Base-by-base conservation (phyloP, 2,888 invertebrate species). In the Neoitamus cyanurus region DNA sequence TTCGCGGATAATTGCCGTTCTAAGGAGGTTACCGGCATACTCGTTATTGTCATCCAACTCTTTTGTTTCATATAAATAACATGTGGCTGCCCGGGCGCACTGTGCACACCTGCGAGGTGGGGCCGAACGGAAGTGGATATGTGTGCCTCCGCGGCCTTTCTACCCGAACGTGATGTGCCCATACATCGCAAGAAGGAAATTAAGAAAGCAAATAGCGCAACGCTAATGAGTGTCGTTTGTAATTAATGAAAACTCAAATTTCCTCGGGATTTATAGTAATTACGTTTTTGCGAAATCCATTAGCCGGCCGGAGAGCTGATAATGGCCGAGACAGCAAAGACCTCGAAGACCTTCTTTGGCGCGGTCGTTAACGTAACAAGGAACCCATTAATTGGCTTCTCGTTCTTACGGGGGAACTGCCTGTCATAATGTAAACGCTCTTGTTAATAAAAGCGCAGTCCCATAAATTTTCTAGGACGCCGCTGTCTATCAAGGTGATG, bases 1-100 rank as follows among this genome's bases (percentile, higher is more conserved):
- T 77, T 37, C 11, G 37, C 28, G 13, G 25, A 42, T 77, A 77
- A 77, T 77, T 77, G 77, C 25, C 58, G 25, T 9, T 77, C 28
- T 42, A 58, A 77, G 77, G 77, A 42, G 77, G 42, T 77, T 77
- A 77, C 77, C 28, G 58, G 58, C 58, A 58, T 58, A 58, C 42
- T 42, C 42, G 42, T 42, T 15, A 42, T 46, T 77, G 77, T 77
- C 77, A 77, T 77, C 46, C 20, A 58, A 15, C 20, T 58, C 58
- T 58, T 58, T 58, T 58, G 58, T 58, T 58, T 58, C 58, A 58
- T 20, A 58, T 58, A 58, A 58, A 58, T 58, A 58, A 58, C 58
- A 58, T 58, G 58, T 58, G 34, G 34, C 34, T 3, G 58, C 58
- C 58, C 9, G 58, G 25, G 58, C 25, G 15, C 25, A n/a, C 1